Base-by-base conservation (phyloP, 2,888 invertebrate species). In the Drosophila dives region DNA sequence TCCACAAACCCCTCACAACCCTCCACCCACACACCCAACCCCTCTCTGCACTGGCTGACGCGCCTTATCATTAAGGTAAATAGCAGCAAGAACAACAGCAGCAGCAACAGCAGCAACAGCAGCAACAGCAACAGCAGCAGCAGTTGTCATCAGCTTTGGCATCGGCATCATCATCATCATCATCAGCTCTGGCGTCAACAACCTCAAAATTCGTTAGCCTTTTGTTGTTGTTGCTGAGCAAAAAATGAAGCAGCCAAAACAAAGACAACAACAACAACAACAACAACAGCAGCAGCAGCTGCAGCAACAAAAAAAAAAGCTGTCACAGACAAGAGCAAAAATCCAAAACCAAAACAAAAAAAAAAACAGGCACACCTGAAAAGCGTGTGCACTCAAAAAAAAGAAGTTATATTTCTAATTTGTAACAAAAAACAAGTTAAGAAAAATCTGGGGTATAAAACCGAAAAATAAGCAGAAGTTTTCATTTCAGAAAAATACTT, bases 11-110 rank as follows among this genome's bases (percentile, higher is more conserved):
- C 20, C 10, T 8, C 49, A 53, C 12, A 62, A 32, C 53, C 42
- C 23, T n/a, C 15, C 10, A 6, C 48, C 64, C 12, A 55, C 3
- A 4, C 23, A 34, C 49, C 34, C 50, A 12, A 1, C 29, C 15
- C 8, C n/a, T 6, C 34, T 45, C 34, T 45, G n/a, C 23, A 23
- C 67, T 64, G 67, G 67, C 55, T 73, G 73, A 66, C 72, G 68
- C 83, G 89, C 90, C 86, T 90, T 90, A 91, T 90, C 91, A 91
- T 90, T 90, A 90, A 85, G 87, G 88, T 87, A 89, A 86, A 79
- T 81, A 83, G 78, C 72, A 77, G 63, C 77, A 70, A 33, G 76
- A 80, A 26, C 75, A 67, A 10, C 77, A 71, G 6, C 63, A 62
- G 2, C 59, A 62, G 45, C 58, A 67, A 12, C 59, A 45, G 36